Evolutionary conservation across 1,140 invertebrate species (phyloP).

Genomic region (Drosophila truncata): DNA sequence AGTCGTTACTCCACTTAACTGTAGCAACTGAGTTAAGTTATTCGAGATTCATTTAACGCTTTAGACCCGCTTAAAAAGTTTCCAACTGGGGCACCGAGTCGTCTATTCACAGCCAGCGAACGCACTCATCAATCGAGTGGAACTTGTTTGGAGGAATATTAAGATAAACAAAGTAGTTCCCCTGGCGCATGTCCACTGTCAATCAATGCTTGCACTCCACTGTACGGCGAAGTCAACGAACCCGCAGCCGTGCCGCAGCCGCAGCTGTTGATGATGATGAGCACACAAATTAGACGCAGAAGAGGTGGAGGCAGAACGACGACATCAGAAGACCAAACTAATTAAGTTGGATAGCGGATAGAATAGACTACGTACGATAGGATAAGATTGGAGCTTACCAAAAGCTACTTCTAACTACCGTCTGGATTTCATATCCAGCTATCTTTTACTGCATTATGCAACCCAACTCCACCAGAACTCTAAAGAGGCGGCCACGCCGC

Average conservation of each 20-base stretch:
- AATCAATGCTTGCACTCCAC: constrained; percentile 79
- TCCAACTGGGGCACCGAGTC: constrained; percentile 29
- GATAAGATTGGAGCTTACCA: constrained; percentile 14
- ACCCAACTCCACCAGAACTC: constrained; percentile 40
- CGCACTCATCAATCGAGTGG: constrained; percentile 35
- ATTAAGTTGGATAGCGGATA: constrained; percentile 65
- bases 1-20: constrained; percentile 5
- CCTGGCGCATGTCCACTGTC: constrained; percentile 72
- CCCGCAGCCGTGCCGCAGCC: constrained; percentile 26
- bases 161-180: constrained; percentile 48
- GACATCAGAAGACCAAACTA: constrained; percentile 63
- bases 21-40: constrained; percentile 14
- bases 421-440: constrained; percentile 36
- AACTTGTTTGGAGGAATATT: constrained; percentile 54
- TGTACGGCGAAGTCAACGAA: constrained; percentile 59
- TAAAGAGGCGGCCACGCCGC: constrained; percentile 37
- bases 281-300: constrained; percentile 73
- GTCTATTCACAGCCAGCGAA: constrained; percentile 26
- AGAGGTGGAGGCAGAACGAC: constrained; percentile 18
- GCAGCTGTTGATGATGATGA: constrained; percentile 54
- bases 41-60: constrained; percentile 23
- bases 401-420: constrained; percentile 18
- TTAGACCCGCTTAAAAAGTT: constrained; percentile 29
- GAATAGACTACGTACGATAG: constrained; percentile 2
- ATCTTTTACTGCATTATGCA: constrained; percentile 31